Percentiles rank a stretch among this genome's conserved stretches.
These are phyloP conservation scores for Montipora foliosa DNA, from an alignment of 64 coral and sea anemone species.

Conservation along the genomic window DNA sequence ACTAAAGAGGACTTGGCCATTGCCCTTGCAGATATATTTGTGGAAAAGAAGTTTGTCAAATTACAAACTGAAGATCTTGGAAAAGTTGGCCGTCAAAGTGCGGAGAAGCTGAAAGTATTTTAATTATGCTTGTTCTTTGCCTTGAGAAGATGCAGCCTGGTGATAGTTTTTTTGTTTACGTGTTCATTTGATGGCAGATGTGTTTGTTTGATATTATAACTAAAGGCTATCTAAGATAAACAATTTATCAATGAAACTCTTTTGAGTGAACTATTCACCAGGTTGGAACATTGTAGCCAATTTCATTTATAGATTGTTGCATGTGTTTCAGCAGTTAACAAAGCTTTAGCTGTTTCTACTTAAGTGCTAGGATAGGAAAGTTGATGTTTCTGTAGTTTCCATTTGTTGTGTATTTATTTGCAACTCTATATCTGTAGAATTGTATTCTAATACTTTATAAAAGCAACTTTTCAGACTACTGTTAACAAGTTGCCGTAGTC, in stretches of 20 bases:
- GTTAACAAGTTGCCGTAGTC: not conserved
- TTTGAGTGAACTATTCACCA: too few relatives aligned
- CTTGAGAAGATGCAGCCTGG: constrained; percentile 7
- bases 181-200: not conserved
- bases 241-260: not conserved
- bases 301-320: not conserved
- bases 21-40: not conserved
- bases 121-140: constrained; percentile 1
- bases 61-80: not conserved
- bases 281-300: too few relatives aligned
- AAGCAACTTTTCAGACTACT: constrained; percentile 15
- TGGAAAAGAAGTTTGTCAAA: constrained; percentile 1
- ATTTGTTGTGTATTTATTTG: not conserved
- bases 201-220: not conserved
- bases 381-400: constrained; percentile 8
- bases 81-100: not conserved
- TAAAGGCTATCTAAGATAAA: constrained; percentile 1
- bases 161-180: not conserved
- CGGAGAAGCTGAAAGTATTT: not conserved
- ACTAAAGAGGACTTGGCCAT: constrained; percentile 19
- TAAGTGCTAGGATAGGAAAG: constrained; percentile 10
- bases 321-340: constrained; percentile 12
- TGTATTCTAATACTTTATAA: not conserved
- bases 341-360: not conserved
- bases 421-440: not conserved